These are phyloP conservation scores for Colletes latitarsis DNA, from an alignment of 1,140 invertebrate genomes.

Conservation along the genomic window DNA sequence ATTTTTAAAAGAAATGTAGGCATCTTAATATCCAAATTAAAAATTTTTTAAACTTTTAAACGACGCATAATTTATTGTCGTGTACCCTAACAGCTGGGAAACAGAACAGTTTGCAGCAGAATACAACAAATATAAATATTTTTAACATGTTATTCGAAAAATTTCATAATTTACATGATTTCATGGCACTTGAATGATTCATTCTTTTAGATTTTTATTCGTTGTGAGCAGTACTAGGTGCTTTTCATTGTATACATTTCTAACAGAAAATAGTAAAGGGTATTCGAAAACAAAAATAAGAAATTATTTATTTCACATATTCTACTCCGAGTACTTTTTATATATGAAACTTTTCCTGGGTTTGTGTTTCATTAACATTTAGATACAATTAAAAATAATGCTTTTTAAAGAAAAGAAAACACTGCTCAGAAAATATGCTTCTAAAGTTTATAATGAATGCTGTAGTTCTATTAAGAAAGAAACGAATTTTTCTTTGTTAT, in stretches of 20 bases:
- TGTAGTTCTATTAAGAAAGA: not conserved
- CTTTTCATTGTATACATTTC: not conserved
- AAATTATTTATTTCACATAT: constrained; percentile 25
- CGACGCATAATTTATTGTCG: no score
- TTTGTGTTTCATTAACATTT: constrained; percentile 6
- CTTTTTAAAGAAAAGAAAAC: not conserved
- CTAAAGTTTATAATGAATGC: not conserved
- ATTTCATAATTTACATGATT: constrained; percentile 10
- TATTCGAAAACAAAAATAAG: not conserved
- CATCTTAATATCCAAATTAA: no score
- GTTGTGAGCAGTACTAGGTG: not conserved
- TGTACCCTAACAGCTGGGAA: no score
- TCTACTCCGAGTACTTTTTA: constrained; percentile 8
- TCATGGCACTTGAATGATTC: constrained; percentile 45
- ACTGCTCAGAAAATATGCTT: constrained; percentile 1
- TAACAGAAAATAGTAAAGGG: not conserved
- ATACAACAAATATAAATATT: not conserved
- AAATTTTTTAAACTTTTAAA: no score
- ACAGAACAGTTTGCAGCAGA: no score
- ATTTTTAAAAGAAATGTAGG: no score
- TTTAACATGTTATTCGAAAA: constrained; percentile 22
- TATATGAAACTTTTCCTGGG: not conserved
- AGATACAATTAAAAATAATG: constrained; percentile 16
- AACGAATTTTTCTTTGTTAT: not conserved
- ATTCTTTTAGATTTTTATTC: constrained; percentile 11